Percentiles rank a stretch among this genome's conserved stretches.
Conservation (phyloP, 2,888 invertebrate genomes). For the Tetheella fluctuosa region DNA sequence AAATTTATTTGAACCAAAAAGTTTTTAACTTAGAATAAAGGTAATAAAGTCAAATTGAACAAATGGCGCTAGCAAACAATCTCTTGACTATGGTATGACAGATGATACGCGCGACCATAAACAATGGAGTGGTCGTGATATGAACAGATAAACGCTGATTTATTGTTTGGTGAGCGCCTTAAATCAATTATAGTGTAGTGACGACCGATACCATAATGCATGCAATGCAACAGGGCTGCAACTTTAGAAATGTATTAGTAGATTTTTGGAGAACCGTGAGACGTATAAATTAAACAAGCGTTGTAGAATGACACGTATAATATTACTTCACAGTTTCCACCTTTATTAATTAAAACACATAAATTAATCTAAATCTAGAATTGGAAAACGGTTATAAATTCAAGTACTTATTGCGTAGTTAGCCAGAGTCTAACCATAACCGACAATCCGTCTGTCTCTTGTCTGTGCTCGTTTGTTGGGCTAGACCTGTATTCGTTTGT, state of each 20-base stretch:
- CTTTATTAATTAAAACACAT: too few species aligned
- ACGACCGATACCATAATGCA: background rate
- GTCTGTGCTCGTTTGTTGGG: too few species aligned
- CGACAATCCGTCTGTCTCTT: too few species aligned
- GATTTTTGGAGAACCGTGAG: too few species aligned
- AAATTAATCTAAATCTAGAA: too few species aligned
- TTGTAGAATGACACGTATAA: too few species aligned
- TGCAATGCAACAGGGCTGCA: constrained; percentile 15
- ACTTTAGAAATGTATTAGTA: constrained; percentile 25
- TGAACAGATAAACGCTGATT: constrained; percentile 70
- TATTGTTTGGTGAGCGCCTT: constrained; percentile 61
- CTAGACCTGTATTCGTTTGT: too few species aligned
- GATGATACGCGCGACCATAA: constrained; percentile 66
- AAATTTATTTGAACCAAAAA: constrained; percentile 25
- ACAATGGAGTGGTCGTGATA: constrained; percentile 69
- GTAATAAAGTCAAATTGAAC: background rate
- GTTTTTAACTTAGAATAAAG: background rate
- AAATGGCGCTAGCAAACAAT: constrained; percentile 29
- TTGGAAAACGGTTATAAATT: too few species aligned
- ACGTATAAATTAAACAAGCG: too few species aligned
- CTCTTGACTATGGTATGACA: constrained; percentile 56
- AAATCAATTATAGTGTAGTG: constrained; percentile 64
- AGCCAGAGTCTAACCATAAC: too few species aligned
- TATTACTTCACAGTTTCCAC: too few species aligned
- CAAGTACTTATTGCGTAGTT: too few species aligned